phyloP scores from a whole-genome alignment of 2,888 invertebrate genomes.

The Schrankia costaestrigalis region DNA sequence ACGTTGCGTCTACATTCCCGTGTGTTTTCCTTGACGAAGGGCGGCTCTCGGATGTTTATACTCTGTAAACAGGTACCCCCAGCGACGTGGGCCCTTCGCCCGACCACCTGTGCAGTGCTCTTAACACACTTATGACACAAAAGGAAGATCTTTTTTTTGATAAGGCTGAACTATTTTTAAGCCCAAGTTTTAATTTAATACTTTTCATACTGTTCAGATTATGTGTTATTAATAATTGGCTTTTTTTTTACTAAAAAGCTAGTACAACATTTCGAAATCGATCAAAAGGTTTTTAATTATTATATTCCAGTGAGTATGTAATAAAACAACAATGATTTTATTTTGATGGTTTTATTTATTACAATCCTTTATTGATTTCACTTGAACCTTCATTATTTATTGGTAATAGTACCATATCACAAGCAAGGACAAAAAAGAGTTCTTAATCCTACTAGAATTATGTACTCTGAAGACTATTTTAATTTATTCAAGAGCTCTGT shows the following conservation, averaged over 20 bases:
- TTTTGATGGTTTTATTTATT: constrained; percentile 44
- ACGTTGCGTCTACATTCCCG: constrained; percentile 70
- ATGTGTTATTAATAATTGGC: constrained; percentile 58
- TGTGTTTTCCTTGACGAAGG: constrained; percentile 71
- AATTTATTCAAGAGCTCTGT: no score
- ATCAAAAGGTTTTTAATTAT: constrained; percentile 71
- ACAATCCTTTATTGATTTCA: no score
- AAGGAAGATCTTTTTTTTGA: constrained; percentile 76
- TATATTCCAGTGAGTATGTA: constrained; percentile 74
- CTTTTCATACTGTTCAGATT: constrained; percentile 67
- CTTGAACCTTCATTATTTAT: no score
- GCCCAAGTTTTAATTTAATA: constrained; percentile 74
- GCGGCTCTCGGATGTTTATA: constrained; percentile 72
- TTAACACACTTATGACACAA: constrained; percentile 62
- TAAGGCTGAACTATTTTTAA: constrained; percentile 78
- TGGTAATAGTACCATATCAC: no score
- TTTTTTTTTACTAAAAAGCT: constrained; percentile 63
- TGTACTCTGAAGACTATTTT: no score
- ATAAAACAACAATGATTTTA: constrained; percentile 71
- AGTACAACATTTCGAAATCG: constrained; percentile 75
- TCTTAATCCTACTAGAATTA: no score
- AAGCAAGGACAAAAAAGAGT: no score
- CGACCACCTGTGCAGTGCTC: constrained; percentile 57
- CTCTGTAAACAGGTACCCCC: constrained; percentile 55
- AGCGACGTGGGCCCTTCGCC: constrained; percentile 67